phyloP scores from a whole-genome alignment of 2,113 vertebrate genomes.

The Herpetotheres cachinnans region DNA sequence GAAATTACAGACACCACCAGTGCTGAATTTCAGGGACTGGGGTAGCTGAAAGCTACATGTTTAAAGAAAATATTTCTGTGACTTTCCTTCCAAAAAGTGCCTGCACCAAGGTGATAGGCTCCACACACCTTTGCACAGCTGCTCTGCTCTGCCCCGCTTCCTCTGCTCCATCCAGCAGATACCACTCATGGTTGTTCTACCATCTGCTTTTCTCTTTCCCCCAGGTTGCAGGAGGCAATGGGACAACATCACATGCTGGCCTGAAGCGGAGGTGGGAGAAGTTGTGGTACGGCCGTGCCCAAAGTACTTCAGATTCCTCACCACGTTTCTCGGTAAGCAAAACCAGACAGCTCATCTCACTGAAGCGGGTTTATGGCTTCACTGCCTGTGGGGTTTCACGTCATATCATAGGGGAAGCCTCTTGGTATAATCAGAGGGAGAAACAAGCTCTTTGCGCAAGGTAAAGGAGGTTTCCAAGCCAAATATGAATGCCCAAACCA shows the following conservation, averaged over 20 bases:
- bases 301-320: conserved; percentile 81
- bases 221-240: conserved; percentile 87
- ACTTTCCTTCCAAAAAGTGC: not conserved
- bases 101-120: rapidly evolving
- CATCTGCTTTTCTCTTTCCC: not conserved
- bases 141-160: not conserved
- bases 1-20: not conserved
- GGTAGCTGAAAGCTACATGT: rapidly evolving
- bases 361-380: not conserved
- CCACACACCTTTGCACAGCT: not conserved
- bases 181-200: rapidly evolving
- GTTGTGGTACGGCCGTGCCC: conserved; percentile 83
- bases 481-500: not conserved
- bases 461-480: not conserved
- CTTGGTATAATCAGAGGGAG: not conserved
- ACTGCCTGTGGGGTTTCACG: not conserved
- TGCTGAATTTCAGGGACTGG: not conserved
- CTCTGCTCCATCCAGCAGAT: not conserved
- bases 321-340: conserved; percentile 73
- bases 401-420: not conserved
- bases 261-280: conserved; percentile 81
- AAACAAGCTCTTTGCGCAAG: not conserved
- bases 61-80: not conserved
- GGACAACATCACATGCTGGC: conserved; percentile 93
- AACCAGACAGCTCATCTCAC: not conserved